Conservation (phyloP, 2,113 vertebrate species). For the Burhinus oedicnemus region DNA sequence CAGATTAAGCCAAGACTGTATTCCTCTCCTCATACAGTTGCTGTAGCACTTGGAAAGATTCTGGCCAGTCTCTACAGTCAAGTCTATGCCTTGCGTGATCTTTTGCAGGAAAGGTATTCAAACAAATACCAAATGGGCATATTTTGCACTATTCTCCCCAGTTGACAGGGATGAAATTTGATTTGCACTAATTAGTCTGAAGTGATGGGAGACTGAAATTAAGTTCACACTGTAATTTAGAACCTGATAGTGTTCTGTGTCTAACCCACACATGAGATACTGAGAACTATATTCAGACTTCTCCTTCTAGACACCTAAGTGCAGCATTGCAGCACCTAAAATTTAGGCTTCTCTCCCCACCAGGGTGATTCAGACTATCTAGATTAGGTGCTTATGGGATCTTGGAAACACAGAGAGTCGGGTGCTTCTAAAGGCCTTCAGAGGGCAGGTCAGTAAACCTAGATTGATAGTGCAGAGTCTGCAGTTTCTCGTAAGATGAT, state of each 20-base stretch:
- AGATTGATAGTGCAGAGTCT: neutral
- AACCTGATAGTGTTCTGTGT: neutral
- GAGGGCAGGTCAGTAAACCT: neutral
- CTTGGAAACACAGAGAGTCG: neutral
- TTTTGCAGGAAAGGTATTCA: neutral
- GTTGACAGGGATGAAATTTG: neutral
- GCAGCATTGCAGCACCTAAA: neutral
- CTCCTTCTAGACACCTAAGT: constrained; percentile 36
- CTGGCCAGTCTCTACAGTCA: neutral
- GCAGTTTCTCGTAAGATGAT: neutral
- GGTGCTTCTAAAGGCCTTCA: neutral
- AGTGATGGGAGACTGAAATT: constrained; percentile 29
- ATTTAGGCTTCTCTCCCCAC: constrained; percentile 4
- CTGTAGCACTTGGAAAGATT: neutral
- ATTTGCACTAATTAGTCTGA: neutral
- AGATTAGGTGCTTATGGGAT: neutral
- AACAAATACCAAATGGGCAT: neutral
- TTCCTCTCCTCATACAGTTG: neutral
- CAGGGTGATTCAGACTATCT: neutral
- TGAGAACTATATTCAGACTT: neutral
- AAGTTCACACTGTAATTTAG: constrained; percentile 7
- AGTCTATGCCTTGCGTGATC: neutral
- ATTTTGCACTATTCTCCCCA: neutral
- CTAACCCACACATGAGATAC: constrained; percentile 11
- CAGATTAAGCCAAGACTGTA: neutral